Evolutionary conservation across 37 sponge, comb jelly and placozoan genomes (phyloP).

Genomic region (Hexactinellida sp.): DNA sequence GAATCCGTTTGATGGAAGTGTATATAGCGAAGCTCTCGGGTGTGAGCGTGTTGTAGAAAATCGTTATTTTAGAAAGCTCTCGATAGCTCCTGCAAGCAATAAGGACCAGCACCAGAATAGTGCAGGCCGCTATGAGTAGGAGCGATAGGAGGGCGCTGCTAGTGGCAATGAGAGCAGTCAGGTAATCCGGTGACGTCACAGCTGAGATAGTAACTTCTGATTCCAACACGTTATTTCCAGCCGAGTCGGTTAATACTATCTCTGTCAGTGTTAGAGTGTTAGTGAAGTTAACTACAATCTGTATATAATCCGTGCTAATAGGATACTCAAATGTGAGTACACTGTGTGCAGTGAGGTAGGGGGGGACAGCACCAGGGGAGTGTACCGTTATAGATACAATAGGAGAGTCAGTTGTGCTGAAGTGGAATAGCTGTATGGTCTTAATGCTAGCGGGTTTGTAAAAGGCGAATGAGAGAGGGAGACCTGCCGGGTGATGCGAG

Average conservation of each 20-base stretch:
- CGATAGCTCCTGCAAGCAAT: not conserved
- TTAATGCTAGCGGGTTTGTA: not conserved
- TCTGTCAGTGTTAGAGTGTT: not conserved
- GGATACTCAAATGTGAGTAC: not conserved
- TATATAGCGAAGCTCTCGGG: conserved; percentile 3
- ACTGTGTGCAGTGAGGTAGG: not conserved
- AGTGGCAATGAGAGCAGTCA: not conserved
- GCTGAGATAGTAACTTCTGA: not conserved
- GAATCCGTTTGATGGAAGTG: not conserved
- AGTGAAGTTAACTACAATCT: not conserved
- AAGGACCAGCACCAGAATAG: not conserved
- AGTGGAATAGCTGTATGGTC: not conserved
- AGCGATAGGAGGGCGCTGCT: not conserved
- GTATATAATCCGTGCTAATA: not conserved
- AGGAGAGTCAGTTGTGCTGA: not conserved
- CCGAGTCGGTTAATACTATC: not conserved
- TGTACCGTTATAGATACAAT: not conserved
- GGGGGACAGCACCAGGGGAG: not conserved
- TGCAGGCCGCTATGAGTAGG: not conserved
- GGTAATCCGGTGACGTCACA: not conserved
- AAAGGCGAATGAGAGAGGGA: not conserved
- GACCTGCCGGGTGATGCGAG: not conserved
- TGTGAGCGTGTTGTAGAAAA: not conserved
- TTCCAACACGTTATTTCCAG: not conserved
- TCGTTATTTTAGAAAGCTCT: not conserved